Evolutionary conservation across 2,888 invertebrate species (phyloP), one percentile per base, ranked within the genome.

Genomic region (Cryptophagus acutangulus): DNA sequence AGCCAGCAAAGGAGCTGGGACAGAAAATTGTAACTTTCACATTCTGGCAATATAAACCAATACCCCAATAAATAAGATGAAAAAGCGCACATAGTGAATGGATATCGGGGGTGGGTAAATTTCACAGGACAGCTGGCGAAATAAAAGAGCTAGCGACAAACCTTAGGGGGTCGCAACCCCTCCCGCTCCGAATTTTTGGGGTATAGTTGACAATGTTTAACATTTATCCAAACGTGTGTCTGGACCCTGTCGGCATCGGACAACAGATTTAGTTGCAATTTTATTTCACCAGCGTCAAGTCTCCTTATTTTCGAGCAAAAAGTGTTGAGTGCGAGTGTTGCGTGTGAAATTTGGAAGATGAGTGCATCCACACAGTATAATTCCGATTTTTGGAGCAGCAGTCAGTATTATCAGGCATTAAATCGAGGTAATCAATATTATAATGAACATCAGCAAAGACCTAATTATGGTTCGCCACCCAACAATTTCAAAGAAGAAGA

Each of bases 121-220:
- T 66, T 62, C 61, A 63, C 63, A 65, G 64, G 66, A 66, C 70
- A 70, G 70, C 70, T 70, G 70, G 61, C 65, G 56, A 59, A 66
- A 70, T 68, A 69, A 69, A 69, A 67, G 68, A 65, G 58, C 65
- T 52, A 56, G 65, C 62, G 66, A 65, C 64, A 61, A 65, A 65
- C 66, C 62, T 62, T 62, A 65, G 67, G 68, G 70, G 68, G 64
- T 62, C 55, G 56, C 57, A 56, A 66, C 65, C 67, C 67, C 67
- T 65, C 66, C 66, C 63, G 63, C 63, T 61, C 61, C 50, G 48
- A 49, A 51, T 65, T 63, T 61, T 59, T 61, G 60, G 62, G 62
- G 63, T 61, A 64, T 61, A 65, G 65, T 66, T 67, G 67, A 69
- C 70, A 69, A 63, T 69, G 67, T 68, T 63, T 58, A 65, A 63